These are phyloP conservation scores for Meandrusa payeni DNA, from an alignment of 2,888 invertebrate species.

Conservation along the genomic window DNA sequence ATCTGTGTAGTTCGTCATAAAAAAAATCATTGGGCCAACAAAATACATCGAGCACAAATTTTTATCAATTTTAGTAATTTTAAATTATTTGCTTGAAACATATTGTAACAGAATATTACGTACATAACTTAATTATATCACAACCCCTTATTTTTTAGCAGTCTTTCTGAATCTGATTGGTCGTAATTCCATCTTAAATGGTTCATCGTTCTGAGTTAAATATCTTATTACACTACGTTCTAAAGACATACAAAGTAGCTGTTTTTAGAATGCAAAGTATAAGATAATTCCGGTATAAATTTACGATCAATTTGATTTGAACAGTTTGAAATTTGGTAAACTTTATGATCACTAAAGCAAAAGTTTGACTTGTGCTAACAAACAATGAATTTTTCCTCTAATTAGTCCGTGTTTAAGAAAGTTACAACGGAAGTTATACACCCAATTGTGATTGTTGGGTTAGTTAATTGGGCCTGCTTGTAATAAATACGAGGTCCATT, in stretches of 20 bases:
- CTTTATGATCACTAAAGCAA: constrained; percentile 41
- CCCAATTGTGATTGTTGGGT: constrained; percentile 21
- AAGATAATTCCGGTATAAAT: constrained; percentile 46
- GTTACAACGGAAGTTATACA: constrained; percentile 29
- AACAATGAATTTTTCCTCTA: constrained; percentile 33
- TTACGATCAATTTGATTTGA: constrained; percentile 58
- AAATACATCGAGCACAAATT: too few species aligned
- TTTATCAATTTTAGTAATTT: too few species aligned
- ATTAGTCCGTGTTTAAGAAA: constrained; percentile 29
- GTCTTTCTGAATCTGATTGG: constrained; percentile 3
- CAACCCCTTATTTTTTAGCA: too few species aligned
- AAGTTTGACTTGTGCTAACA: constrained; percentile 30
- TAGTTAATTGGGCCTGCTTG: constrained; percentile 22
- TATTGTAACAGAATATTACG: too few species aligned
- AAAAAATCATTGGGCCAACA: too few species aligned
- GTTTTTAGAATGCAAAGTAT: constrained; percentile 38
- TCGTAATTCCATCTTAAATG: constrained; percentile 22
- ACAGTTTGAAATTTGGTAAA: constrained; percentile 48
- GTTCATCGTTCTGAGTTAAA: constrained; percentile 19
- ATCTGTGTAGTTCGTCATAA: too few species aligned
- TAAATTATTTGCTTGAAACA: too few species aligned
- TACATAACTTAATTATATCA: too few species aligned
- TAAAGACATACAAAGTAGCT: constrained; percentile 41
- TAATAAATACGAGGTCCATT: constrained; percentile 21
- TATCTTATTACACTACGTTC: constrained; percentile 18